Base-by-base conservation (phyloP, 2,113 vertebrate species). In the Toxotes chatareus region DNA sequence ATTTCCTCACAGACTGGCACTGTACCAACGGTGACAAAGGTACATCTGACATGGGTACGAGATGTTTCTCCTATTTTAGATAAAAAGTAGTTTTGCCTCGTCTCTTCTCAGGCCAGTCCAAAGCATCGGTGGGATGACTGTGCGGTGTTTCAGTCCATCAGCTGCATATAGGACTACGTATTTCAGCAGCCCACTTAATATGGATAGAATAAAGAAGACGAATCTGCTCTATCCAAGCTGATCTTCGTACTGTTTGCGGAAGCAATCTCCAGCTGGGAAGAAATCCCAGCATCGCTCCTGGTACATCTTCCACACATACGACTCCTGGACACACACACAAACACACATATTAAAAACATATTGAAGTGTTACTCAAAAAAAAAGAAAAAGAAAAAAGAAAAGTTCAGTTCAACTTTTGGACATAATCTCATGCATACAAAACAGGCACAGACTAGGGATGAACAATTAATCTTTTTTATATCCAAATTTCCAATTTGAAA, bases 221-320 rank as follows among this genome's bases (percentile, higher is more conserved):
- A 11, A 12, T 79, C 65, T 23, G 53, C 53, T 90, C 88, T 96
- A 99, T 75, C 97, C 96, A 64, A 99, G 96, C 89, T 97, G 98
- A 93, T 99, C 98, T 92, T 99, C 98, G 4, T 99, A 99, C 85
- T 99, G 98, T 95, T 99, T 99, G 49, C 98, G 96, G 93, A 99
- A 99, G 94, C 98, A 99, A 81, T 99, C 98, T 19, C 98, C 98
- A 31, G 98, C 98, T 17, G 98, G 98, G 92, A 99, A 99, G 78
- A 99, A 99, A 83, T 99, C 98, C 98, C 98, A 99, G 7, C 96
- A 97, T 88, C 98, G 95, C 92, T 99, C 97, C 92, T 99, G 98
- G 90, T 99, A 99, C 98, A 99, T 99, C 95, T 99, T 99, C 98
- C 98, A 99, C 76, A 99, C 98, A 8, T 98, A 99, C 0, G 98